Evolutionary conservation across 2,888 invertebrate species (phyloP).

Genomic region (Ferrisia virgata): DNA sequence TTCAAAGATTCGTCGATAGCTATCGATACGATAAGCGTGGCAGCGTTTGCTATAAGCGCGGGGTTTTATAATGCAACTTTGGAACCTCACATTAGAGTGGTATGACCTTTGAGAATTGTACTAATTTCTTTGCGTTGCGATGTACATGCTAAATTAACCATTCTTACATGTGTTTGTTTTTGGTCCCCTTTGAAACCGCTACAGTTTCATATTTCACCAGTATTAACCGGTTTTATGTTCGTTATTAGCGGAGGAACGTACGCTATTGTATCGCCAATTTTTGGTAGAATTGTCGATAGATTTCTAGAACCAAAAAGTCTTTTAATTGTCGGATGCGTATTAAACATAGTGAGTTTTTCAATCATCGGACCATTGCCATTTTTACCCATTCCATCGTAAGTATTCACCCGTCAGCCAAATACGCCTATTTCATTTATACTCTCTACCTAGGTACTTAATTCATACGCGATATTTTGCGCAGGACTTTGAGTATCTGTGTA

Average conservation of each 20-base stretch:
- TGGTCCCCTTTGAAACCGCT: slow-evolving; percentile 13
- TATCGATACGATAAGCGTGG: slow-evolving; percentile 52
- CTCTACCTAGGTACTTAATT: neutral
- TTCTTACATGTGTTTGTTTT: neutral
- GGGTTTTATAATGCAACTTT: slow-evolving; percentile 60
- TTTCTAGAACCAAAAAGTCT: slow-evolving; percentile 53
- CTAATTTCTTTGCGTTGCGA: too few relatives aligned
- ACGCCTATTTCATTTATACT: neutral
- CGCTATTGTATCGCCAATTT: slow-evolving; percentile 55
- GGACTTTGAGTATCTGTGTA: slow-evolving; percentile 50
- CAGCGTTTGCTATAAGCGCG: slow-evolving; percentile 53
- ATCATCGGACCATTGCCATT: slow-evolving; percentile 55
- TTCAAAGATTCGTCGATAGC: slow-evolving; percentile 53
- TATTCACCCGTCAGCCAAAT: neutral
- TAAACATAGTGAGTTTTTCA: slow-evolving; percentile 53
- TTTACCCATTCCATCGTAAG: slow-evolving; percentile 39
- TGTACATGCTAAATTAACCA: too few relatives aligned
- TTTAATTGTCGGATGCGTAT: slow-evolving; percentile 52
- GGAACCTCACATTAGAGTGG: slow-evolving; percentile 57
- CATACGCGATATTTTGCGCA: slow-evolving; percentile 50
- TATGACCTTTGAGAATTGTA: slow-evolving; percentile 50
- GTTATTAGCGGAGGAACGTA: slow-evolving; percentile 56
- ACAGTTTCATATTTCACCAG: slow-evolving; percentile 54
- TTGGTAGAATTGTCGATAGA: slow-evolving; percentile 55
- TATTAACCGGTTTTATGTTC: slow-evolving; percentile 55